These are phyloP conservation scores for Onychomys torridus DNA, from an alignment of 2,797 vertebrate species.

Conservation along the genomic window DNA sequence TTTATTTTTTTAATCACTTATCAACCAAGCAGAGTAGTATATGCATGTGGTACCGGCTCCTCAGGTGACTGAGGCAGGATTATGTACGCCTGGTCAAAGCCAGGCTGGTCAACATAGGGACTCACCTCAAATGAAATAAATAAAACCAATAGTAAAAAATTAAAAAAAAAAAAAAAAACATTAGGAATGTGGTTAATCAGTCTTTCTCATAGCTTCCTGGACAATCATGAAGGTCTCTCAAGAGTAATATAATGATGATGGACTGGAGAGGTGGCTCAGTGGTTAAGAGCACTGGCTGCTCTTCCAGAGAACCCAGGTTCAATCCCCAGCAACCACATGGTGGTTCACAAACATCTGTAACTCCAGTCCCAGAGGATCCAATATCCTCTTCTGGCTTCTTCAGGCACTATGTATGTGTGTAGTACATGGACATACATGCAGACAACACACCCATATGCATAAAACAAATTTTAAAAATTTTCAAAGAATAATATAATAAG, in stretches of 20 bases:
- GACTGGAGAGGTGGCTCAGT: neutral
- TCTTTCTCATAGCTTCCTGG: conserved; percentile 7
- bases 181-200: conserved; percentile 77
- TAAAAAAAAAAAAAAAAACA: conserved; percentile 81
- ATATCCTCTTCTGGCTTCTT: too few species aligned
- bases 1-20: neutral
- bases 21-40: neutral
- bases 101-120: neutral
- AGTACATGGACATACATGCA: neutral
- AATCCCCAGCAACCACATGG: neutral
- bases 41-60: neutral
- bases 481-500: neutral
- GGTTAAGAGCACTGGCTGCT: neutral
- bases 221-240: neutral
- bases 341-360: neutral
- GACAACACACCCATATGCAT: neutral
- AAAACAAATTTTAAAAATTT: neutral
- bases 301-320: neutral
- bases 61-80: neutral
- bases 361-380: neutral
- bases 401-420: neutral
- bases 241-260: neutral
- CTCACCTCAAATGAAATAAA: neutral
- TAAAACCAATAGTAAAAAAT: conserved; percentile 67
- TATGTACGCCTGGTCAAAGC: neutral